phyloP scores from a whole-genome alignment of 2,888 invertebrate species.

The Serrognathus titanus region DNA sequence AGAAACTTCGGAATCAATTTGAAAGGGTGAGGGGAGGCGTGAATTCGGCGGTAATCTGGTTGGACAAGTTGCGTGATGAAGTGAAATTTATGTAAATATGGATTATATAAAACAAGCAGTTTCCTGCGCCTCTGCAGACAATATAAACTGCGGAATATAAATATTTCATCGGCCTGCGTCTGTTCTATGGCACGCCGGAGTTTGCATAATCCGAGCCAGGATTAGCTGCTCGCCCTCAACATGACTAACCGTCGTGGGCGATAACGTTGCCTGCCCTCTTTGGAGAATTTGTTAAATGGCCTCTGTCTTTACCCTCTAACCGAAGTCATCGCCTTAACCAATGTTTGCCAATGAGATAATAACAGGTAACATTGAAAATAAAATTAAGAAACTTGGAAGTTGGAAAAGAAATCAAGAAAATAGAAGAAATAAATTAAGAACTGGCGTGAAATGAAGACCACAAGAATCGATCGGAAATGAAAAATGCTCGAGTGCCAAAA shows the following conservation, averaged over 20 bases:
- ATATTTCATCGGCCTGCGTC: constrained; percentile 30
- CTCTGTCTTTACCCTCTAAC: too few species aligned
- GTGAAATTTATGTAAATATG: constrained; percentile 43
- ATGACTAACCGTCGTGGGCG: constrained; percentile 32
- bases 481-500: too few species aligned
- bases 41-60: not conserved
- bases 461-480: too few species aligned
- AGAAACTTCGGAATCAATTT: too few species aligned
- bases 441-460: too few species aligned
- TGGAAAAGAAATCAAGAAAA: too few species aligned
- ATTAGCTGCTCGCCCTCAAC: constrained; percentile 31
- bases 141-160: constrained; percentile 36
- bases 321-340: too few species aligned
- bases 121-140: constrained; percentile 29
- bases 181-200: constrained; percentile 23
- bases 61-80: constrained; percentile 29
- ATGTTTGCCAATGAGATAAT: too few species aligned
- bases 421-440: too few species aligned
- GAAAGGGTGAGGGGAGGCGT: not conserved
- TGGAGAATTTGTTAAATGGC: not conserved
- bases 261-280: constrained; percentile 24
- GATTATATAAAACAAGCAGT: constrained; percentile 34
- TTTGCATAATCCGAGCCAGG: constrained; percentile 37
- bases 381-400: too few species aligned
- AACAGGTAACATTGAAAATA: too few species aligned